Evolutionary conservation across 2,888 invertebrate genomes (phyloP), one percentile per base, ranked within the genome.

Genomic region (Encarsia formosa): DNA sequence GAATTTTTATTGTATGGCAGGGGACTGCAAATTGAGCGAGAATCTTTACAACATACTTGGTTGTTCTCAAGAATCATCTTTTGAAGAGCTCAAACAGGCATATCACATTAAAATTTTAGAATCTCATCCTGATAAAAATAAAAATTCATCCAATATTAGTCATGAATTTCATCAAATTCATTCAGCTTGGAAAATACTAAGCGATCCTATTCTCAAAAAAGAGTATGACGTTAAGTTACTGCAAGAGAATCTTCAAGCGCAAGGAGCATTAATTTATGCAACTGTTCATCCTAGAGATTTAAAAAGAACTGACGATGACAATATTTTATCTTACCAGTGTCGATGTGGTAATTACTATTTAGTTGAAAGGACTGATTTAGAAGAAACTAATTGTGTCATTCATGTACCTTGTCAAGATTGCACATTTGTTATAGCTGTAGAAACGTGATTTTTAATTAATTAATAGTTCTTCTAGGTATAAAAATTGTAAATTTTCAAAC

Each of bases 151-250:
- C 35, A 23, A 56, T 2, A 56, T 57, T 31, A 16, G 55, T 22
- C 65, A 71, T 35, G 60, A 71, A 57, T 83, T 83, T 69, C 69
- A 77, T 51, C 67, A 69, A 42, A 79, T 88, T 56, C 82, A 84
- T 65, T 78, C 82, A 65, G 88, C 88, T n/a, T 88, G 87, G 86
- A 79, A 82, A 60, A 77, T 81, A 48, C 71, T 88, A 35, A 78
- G 82, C 63, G 79, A 87, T 68, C 77, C 80, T 29, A 67, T 77
- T 37, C 75, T 71, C 41, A 79, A 85, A 48, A 83, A 78, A 68
- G 78, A 80, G 60, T 88, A 88, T 65, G 85, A 88, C 68, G 80
- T 82, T 4, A 73, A 76, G 61, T 74, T 83, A 49, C 73, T 78
- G 47, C 81, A 85, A 66, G 74, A 76, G 23, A 79, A 80, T 67